Conservation (phyloP, 2,888 invertebrate genomes). For the Habroteleia sp. region DNA sequence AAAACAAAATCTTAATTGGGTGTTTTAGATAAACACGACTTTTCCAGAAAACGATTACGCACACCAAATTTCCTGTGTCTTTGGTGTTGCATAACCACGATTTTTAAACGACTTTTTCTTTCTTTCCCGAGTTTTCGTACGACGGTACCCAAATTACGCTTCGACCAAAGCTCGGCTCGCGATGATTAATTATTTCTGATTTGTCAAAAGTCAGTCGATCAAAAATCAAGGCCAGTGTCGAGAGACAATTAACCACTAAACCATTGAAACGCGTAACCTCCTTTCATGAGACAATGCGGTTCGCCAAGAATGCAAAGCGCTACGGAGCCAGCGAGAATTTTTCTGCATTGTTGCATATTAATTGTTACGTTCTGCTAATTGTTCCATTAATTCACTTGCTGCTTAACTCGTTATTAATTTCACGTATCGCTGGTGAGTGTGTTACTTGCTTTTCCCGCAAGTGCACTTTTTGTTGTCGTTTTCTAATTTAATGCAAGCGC, state of each 20-base stretch:
- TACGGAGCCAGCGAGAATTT: conserved; percentile 21
- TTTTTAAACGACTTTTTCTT: too few relatives aligned
- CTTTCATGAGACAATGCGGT: conserved; percentile 51
- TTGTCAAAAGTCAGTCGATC: conserved; percentile 16
- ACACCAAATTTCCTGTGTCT: too few relatives aligned
- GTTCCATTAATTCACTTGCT: conserved; percentile 33
- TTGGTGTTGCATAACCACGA: too few relatives aligned
- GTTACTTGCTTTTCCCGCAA: conserved; percentile 13
- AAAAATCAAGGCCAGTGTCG: conserved; percentile 54
- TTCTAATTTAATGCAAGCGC: conserved; percentile 9
- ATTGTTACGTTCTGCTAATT: conserved; percentile 47
- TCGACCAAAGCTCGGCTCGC: too few relatives aligned
- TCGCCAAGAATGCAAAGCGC: conserved; percentile 35
- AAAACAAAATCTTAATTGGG: too few relatives aligned
- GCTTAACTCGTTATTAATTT: conserved; percentile 33
- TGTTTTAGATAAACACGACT: too few relatives aligned
- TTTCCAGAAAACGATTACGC: too few relatives aligned
- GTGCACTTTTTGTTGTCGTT: conserved; percentile 1
- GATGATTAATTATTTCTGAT: neutral
- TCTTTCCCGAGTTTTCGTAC: too few relatives aligned
- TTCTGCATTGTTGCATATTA: conserved; percentile 48
- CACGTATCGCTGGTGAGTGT: conserved; percentile 27
- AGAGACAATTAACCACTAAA: conserved; percentile 43
- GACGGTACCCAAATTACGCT: too few relatives aligned
- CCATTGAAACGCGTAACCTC: conserved; percentile 56